Percentiles rank a stretch among this genome's conserved stretches.
phyloP scores from a whole-genome alignment of 2,113 vertebrate species.

The Sander vitreus region DNA sequence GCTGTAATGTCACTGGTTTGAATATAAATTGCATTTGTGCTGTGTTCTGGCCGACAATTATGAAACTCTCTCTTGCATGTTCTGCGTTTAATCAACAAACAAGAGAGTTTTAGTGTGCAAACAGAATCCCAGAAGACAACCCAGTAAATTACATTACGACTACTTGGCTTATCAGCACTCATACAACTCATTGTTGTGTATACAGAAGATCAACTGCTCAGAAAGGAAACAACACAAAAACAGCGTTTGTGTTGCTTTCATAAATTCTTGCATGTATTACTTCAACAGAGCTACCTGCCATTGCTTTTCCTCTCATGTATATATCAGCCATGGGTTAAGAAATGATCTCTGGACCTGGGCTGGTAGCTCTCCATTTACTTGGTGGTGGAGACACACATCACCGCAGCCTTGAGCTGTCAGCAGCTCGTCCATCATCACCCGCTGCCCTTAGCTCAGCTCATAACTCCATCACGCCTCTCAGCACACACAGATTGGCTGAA shows the following conservation, averaged over 20 bases:
- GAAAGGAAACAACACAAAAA: background rate
- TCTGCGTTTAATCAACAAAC: slow-evolving; percentile 39
- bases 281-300: background rate
- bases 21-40: slow-evolving; percentile 54
- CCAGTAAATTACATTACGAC: slow-evolving; percentile 1
- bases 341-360: slow-evolving; percentile 37
- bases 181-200: background rate
- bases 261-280: background rate
- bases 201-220: slow-evolving; percentile 4
- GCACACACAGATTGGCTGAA: slow-evolving; percentile 65
- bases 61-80: slow-evolving; percentile 25
- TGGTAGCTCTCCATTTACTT: slow-evolving; percentile 39
- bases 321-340: slow-evolving; percentile 41
- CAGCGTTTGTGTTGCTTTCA: slow-evolving; percentile 18
- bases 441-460: slow-evolving; percentile 52
- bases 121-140: slow-evolving; percentile 21
- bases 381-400: slow-evolving; percentile 57
- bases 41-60: background rate
- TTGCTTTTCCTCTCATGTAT: slow-evolving; percentile 30
- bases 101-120: slow-evolving; percentile 24
- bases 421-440: slow-evolving; percentile 63
- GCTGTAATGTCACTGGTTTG: slow-evolving; percentile 33
- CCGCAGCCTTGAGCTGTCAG: slow-evolving; percentile 64
- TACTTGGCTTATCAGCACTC: slow-evolving; percentile 7
- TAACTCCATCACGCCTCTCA: slow-evolving; percentile 70